These are phyloP conservation scores for Nomada flava DNA, from an alignment of 2,888 invertebrate genomes.

Conservation along the genomic window DNA sequence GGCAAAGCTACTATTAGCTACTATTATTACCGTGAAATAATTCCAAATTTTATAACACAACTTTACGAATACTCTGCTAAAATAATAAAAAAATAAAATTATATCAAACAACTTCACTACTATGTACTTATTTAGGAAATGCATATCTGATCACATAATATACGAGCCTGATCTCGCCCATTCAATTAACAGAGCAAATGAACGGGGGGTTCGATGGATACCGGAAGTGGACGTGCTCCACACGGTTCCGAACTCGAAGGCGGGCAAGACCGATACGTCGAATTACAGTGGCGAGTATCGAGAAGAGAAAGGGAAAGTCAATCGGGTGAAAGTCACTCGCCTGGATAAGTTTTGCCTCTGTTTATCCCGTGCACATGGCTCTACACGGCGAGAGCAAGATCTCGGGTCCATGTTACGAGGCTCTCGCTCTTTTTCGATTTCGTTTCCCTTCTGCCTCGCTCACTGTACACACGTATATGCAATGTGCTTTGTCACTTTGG, in stretches of 20 bases:
- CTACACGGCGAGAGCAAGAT: slow-evolving; percentile 49
- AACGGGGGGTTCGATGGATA: background rate
- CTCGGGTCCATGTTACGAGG: slow-evolving; percentile 41
- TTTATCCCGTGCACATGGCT: slow-evolving; percentile 67
- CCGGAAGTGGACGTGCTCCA: slow-evolving; percentile 19
- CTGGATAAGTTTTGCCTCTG: slow-evolving; percentile 73
- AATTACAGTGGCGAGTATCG: slow-evolving; percentile 46
- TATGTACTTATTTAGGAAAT: no score
- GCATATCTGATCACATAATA: no score
- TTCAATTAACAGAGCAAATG: background rate
- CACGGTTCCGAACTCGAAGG: slow-evolving; percentile 25
- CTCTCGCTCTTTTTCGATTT: slow-evolving; percentile 32
- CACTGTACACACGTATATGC: no score
- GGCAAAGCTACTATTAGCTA: background rate
- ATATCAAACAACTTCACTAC: no score
- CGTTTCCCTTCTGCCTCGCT: slow-evolving; percentile 3
- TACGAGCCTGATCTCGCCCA: no score
- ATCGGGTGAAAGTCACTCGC: slow-evolving; percentile 80
- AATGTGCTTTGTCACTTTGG: background rate
- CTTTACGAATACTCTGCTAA: no score
- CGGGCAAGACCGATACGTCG: slow-evolving; percentile 33
- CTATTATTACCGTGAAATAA: no score
- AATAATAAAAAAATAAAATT: no score
- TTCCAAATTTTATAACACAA: no score
- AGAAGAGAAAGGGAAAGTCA: slow-evolving; percentile 82